Percentiles rank a stretch among this genome's conserved stretches.
phyloP scores from a whole-genome alignment of 1,140 invertebrate genomes.

The Theocolax elegans region DNA sequence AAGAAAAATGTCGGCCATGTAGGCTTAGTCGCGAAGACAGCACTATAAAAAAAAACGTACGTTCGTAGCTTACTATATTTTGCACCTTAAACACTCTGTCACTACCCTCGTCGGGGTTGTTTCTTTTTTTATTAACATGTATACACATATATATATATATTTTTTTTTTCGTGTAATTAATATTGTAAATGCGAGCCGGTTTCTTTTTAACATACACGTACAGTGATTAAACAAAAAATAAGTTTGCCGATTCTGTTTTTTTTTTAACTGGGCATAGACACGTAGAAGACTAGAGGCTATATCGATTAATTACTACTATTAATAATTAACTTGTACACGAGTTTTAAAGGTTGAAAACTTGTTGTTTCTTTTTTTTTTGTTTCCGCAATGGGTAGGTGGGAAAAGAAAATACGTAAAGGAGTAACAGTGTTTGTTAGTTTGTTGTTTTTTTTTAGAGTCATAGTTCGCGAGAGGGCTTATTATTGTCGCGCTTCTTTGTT shows the following conservation, averaged over 20 bases:
- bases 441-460: conserved; percentile 29
- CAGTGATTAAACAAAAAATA: neutral
- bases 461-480: conserved; percentile 25
- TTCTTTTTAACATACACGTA: neutral
- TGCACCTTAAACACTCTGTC: conserved; percentile 60
- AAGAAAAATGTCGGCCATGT: no score
- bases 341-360: no score
- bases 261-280: conserved; percentile 59
- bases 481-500: conserved; percentile 20
- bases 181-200: conserved; percentile 1
- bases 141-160: neutral
- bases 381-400: neutral
- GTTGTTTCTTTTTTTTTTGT: conserved; percentile 35
- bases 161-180: conserved; percentile 15
- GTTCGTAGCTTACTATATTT: conserved; percentile 64
- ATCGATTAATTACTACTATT: conserved; percentile 54
- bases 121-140: conserved; percentile 25
- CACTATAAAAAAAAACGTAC: conserved; percentile 56
- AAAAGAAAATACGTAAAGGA: conserved; percentile 26
- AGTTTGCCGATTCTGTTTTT: conserved; percentile 21
- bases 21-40: conserved; percentile 60
- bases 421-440: conserved; percentile 38
- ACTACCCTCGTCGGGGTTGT: conserved; percentile 34
- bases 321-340: conserved; percentile 36
- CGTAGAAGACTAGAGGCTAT: conserved; percentile 67